These are phyloP conservation scores for Echinometra lucunter DNA, from an alignment of 53 echinoderm and acorn worm genomes.

Conservation along the genomic window DNA sequence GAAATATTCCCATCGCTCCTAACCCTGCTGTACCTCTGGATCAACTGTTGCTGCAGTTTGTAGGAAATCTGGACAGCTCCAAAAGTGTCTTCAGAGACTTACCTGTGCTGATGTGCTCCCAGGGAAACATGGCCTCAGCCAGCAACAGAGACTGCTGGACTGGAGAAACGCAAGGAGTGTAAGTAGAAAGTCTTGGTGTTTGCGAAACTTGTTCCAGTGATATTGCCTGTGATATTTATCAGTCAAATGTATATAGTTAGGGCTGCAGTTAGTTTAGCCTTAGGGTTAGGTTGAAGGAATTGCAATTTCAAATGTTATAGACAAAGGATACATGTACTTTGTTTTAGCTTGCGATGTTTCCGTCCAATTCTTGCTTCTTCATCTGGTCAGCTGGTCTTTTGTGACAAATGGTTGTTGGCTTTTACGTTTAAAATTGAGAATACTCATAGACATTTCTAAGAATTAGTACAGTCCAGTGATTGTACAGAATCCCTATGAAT, in stretches of 20 bases:
- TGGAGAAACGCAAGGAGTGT: constrained; percentile 83
- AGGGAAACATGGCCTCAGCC: constrained; percentile 72
- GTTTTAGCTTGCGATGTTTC: too few relatives aligned
- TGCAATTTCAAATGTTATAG: too few relatives aligned
- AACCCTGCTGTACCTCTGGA: constrained; percentile 88
- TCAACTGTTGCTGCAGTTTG: constrained; percentile 83
- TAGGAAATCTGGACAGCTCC: constrained; percentile 84
- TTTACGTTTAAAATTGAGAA: too few relatives aligned
- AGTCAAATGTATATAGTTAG: too few relatives aligned
- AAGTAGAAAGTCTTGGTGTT: constrained; percentile 58
- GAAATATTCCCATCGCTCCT: constrained; percentile 89
- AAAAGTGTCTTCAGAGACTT: constrained; percentile 85
- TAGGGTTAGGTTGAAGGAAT: too few relatives aligned
- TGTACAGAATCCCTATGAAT: too few relatives aligned
- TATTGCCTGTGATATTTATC: neutral
- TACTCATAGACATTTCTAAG: neutral
- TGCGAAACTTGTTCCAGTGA: neutral
- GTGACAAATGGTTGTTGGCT: too few relatives aligned
- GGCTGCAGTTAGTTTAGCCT: too few relatives aligned
- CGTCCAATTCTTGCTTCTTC: too few relatives aligned
- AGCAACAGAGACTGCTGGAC: constrained; percentile 87
- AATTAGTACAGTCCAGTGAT: too few relatives aligned
- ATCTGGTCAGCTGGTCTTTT: too few relatives aligned
- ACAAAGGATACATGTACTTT: too few relatives aligned
- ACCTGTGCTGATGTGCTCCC: constrained; percentile 78